These are phyloP conservation scores for Chelonus formosanus DNA, from an alignment of 2,888 invertebrate genomes.

Conservation along the genomic window DNA sequence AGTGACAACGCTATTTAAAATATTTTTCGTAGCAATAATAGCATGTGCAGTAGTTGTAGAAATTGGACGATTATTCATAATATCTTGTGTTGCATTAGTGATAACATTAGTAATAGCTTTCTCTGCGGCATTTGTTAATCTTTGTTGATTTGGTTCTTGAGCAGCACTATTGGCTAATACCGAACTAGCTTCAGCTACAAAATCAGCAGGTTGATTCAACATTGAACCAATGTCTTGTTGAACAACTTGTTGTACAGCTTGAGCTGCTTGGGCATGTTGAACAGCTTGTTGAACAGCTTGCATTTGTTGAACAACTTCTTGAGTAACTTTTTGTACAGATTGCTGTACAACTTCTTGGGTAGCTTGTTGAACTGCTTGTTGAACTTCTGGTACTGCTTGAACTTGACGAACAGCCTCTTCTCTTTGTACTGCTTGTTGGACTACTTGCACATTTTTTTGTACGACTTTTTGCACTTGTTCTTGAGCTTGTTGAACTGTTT, in stretches of 20 bases:
- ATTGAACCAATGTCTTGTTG: slow-evolving; percentile 63
- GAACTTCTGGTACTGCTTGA: slow-evolving; percentile 57
- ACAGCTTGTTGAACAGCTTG: slow-evolving; percentile 63
- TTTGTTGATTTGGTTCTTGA: slow-evolving; percentile 59
- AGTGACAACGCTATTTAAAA: slow-evolving; percentile 60
- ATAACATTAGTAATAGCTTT: slow-evolving; percentile 62
- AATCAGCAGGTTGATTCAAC: slow-evolving; percentile 59
- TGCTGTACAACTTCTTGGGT: slow-evolving; percentile 58
- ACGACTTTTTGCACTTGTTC: slow-evolving; percentile 63
- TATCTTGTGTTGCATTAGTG: slow-evolving; percentile 61
- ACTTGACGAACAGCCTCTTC: slow-evolving; percentile 61
- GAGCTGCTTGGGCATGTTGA: slow-evolving; percentile 62
- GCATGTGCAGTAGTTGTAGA: slow-evolving; percentile 63
- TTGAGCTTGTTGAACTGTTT: slow-evolving; percentile 61
- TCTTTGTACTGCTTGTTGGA: slow-evolving; percentile 62
- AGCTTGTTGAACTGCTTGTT: slow-evolving; percentile 59
- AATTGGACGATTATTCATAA: slow-evolving; percentile 61
- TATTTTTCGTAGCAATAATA: slow-evolving; percentile 63
- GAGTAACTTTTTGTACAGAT: slow-evolving; percentile 60
- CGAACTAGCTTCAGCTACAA: slow-evolving; percentile 62
- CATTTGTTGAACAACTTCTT: slow-evolving; percentile 58
- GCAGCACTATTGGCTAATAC: slow-evolving; percentile 60
- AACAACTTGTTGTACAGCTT: slow-evolving; percentile 62
- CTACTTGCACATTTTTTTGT: slow-evolving; percentile 59
- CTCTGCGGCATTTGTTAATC: slow-evolving; percentile 60